Conservation (phyloP, 1,140 invertebrate genomes). For the Hestina assimilis region DNA sequence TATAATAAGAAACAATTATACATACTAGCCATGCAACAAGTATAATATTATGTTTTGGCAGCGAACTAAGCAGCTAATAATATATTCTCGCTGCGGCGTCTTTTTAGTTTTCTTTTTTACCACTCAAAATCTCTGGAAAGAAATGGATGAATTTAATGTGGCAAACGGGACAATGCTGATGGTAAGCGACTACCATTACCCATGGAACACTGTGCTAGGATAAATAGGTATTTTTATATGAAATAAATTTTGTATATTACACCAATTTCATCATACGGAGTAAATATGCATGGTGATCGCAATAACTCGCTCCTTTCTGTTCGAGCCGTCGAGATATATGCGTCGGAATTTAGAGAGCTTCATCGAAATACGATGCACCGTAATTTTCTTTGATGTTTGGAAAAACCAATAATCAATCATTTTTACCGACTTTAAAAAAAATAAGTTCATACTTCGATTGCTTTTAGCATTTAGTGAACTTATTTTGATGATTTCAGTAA, state of each 20-base stretch:
- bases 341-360: conserved; percentile 5
- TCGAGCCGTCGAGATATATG: conserved; percentile 1
- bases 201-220: too few relatives aligned
- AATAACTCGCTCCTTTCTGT: background rate
- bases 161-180: too few relatives aligned
- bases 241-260: too few relatives aligned
- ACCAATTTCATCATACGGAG: too few relatives aligned
- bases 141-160: conserved; percentile 16
- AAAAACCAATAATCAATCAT: too few relatives aligned
- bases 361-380: conserved; percentile 4
- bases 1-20: conserved; percentile 1
- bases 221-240: too few relatives aligned
- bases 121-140: conserved; percentile 14
- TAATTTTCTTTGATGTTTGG: conserved; percentile 14
- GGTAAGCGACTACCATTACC: too few relatives aligned
- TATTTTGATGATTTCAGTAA: too few relatives aligned
- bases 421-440: too few relatives aligned
- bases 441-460: too few relatives aligned
- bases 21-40: conserved; percentile 30
- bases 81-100: conserved; percentile 25
- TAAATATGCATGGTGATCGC: background rate
- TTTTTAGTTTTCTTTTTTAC: conserved; percentile 7
- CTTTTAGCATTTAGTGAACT: too few relatives aligned
- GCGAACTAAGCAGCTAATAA: conserved; percentile 27
- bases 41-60: conserved; percentile 34